Evolutionary conservation across 2,888 invertebrate genomes (phyloP), one percentile per base, ranked within the genome.

Genomic region (Parelbella ahira): DNA sequence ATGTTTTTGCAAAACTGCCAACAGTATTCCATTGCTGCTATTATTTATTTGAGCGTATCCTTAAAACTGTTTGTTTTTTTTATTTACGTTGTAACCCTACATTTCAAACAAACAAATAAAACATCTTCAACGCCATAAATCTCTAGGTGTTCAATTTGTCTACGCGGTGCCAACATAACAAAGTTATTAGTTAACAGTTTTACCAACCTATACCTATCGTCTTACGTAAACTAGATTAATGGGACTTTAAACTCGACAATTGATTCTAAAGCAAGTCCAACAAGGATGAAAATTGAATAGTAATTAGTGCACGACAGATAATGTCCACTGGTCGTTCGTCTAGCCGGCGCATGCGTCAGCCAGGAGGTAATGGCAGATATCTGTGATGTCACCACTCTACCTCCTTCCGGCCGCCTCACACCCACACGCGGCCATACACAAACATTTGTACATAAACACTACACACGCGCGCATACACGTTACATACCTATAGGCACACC

Each of bases 1-100:
- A 74, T 77, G 74, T 60, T 69, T 42, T 56, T 60, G 59, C 64
- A 48, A 62, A 57, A 58, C 50, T 47, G 49, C 36, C 48, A 43
- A 49, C 47, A 53, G 37, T 47, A 49, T 48, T 33, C 32, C 42
- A 45, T 54, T 58, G 48, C 47, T 44, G 4, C 15, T 2, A 4
- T 15, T 4, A 27, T 68, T 67, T 59, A 54, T 58, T 24, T 37
- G 53, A 60, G 54, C n/a, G 23, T 10, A 29, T 10, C 21, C 13
- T 7, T 19, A 36, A 21, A 28, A 21, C 53, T 42, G 28, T 42
- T 56, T 58, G 53, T 44, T 39, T 51, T n/a, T n/a, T 51, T 53
- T 62, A 58, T 63, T 63, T 68, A 68, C 59, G 62, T 18, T 63
- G 41, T 28, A 42, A 42, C 34, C 34, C 42, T 42, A 42, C 11